Conservation (phyloP, 2,797 vertebrate genomes). For the Gymnodraco acuticeps region DNA sequence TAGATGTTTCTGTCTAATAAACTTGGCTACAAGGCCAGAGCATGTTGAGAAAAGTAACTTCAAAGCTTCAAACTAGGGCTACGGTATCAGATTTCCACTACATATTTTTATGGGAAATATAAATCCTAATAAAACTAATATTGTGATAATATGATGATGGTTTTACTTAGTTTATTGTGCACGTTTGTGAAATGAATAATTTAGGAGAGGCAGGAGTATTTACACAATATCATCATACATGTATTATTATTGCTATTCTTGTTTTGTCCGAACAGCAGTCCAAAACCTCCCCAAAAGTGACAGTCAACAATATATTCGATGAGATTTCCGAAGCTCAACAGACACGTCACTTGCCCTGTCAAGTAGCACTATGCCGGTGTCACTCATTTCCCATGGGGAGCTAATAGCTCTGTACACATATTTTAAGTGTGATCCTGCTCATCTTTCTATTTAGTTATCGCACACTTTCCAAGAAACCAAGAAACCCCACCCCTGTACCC, state of each 20-base stretch:
- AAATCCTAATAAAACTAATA: no score
- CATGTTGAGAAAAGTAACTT: background rate
- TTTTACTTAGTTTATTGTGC: no score
- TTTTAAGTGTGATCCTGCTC: constrained; percentile 8
- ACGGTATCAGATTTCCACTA: no score
- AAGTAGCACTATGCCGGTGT: background rate
- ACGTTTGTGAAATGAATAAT: no score
- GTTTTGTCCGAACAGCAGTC: background rate
- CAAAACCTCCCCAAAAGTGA: background rate
- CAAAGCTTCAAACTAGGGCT: background rate
- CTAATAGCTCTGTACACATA: constrained; percentile 9
- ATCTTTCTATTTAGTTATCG: constrained; percentile 19
- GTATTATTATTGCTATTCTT: background rate
- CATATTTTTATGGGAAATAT: no score
- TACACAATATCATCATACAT: no score
- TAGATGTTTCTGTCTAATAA: background rate
- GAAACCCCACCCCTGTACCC: constrained; percentile 24
- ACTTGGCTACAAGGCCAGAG: background rate
- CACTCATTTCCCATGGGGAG: constrained; percentile 2
- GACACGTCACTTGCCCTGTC: constrained; percentile 12
- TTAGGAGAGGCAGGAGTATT: no score
- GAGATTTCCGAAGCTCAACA: constrained; percentile 1
- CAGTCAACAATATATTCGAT: background rate
- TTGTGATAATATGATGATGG: no score
- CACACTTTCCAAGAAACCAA: constrained; percentile 8